Evolutionary conservation across 2,113 vertebrate species (phyloP).

Genomic region (Mixornis gularis): DNA sequence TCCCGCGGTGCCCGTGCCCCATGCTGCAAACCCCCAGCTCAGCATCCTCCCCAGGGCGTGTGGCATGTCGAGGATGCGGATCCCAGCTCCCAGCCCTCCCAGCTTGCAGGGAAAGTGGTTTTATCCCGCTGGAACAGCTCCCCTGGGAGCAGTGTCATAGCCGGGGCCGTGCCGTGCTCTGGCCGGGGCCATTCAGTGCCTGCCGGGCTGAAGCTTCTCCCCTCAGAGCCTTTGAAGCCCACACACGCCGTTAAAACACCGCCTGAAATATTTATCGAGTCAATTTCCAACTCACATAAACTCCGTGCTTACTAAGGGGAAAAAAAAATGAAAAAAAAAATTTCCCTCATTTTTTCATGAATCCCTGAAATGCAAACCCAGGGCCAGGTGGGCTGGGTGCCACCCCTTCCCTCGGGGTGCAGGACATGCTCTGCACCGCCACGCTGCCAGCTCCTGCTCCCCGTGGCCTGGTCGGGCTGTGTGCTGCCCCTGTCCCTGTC

Average conservation of each 20-base stretch:
- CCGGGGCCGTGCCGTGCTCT: neutral
- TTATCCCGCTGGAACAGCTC: neutral
- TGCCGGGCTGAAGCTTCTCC: neutral
- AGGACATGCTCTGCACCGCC: neutral
- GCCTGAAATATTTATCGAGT: slow-evolving; percentile 59
- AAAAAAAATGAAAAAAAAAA: neutral
- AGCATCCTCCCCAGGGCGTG: neutral
- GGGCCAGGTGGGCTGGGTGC: neutral
- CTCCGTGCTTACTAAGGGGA: neutral
- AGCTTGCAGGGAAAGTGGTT: neutral
- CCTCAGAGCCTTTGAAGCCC: slow-evolving; percentile 10
- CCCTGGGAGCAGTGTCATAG: neutral
- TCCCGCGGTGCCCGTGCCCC: fast-evolving
- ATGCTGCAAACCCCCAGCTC: neutral
- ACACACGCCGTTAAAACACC: neutral
- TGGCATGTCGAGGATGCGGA: fast-evolving
- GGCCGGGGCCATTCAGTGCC: neutral
- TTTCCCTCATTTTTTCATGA: neutral
- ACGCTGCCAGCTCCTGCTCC: neutral
- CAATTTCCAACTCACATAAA: slow-evolving; percentile 45
- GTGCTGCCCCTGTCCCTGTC: neutral
- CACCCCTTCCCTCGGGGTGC: neutral
- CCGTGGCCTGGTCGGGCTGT: fast-evolving
- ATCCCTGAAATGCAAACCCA: neutral
- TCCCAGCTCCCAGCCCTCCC: neutral